Evolutionary conservation across 2,113 vertebrate genomes (phyloP).

Genomic region (Ibidorhyncha struthersii): DNA sequence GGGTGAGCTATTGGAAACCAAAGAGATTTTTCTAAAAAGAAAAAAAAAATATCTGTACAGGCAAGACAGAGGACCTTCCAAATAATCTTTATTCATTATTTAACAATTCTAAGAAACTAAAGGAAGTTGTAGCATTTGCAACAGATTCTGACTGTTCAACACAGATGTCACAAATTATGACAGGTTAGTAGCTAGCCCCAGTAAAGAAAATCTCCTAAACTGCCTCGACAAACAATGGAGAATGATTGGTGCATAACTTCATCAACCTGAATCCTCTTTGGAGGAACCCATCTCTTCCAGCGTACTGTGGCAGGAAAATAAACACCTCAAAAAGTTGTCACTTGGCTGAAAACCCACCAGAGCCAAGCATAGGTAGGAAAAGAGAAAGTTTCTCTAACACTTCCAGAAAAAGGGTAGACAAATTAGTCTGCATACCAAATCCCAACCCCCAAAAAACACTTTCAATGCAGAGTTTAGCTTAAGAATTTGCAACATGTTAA

Average conservation of each 20-base stretch:
- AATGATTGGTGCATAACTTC: neutral
- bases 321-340: neutral
- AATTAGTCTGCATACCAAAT: neutral
- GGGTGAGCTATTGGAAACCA: neutral
- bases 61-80: neutral
- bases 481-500: neutral
- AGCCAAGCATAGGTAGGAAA: neutral
- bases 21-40: neutral
- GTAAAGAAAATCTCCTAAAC: neutral
- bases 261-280: neutral
- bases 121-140: neutral
- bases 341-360: neutral
- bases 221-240: neutral
- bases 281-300: neutral
- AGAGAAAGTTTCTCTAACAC: neutral
- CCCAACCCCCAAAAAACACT: accelerated
- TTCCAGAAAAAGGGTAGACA: neutral
- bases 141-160: neutral
- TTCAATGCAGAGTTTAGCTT: neutral
- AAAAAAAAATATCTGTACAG: neutral
- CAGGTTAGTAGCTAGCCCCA: neutral
- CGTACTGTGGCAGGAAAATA: neutral
- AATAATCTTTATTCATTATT: neutral
- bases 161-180: neutral
- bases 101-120: neutral